phyloP scores from a whole-genome alignment of 23 tunicate species.

The Aplidium turbinatum region DNA sequence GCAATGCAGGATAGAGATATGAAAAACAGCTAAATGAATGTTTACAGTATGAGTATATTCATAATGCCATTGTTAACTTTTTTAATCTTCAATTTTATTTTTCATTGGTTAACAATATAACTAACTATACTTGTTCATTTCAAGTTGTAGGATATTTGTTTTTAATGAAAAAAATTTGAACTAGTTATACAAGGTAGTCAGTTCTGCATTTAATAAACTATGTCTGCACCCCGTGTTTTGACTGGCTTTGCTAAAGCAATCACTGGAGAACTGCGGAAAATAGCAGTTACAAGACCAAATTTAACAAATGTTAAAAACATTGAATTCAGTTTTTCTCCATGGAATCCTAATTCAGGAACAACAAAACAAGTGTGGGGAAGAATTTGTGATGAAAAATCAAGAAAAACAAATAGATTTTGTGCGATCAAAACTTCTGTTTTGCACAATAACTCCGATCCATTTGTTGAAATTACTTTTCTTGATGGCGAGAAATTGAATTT shows the following conservation, averaged over 20 bases:
- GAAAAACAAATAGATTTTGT: slow-evolving; percentile 30
- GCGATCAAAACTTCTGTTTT: not conserved
- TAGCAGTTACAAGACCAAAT: slow-evolving; percentile 17
- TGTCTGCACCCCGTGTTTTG: too few species aligned
- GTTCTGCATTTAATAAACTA: too few species aligned
- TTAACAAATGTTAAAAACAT: slow-evolving; percentile 1
- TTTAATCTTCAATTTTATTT: too few species aligned
- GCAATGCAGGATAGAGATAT: too few species aligned
- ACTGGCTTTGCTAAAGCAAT: slow-evolving; percentile 14
- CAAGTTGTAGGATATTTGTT: too few species aligned
- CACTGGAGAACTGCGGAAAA: slow-evolving; percentile 11
- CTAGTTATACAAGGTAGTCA: too few species aligned
- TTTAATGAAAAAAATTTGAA: too few species aligned
- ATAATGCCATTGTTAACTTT: too few species aligned
- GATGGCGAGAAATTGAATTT: slow-evolving; percentile 22
- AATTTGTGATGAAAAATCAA: slow-evolving; percentile 14
- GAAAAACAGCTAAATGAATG: too few species aligned
- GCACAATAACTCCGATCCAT: slow-evolving; percentile 7
- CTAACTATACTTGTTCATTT: too few species aligned
- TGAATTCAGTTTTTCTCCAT: slow-evolving; percentile 9
- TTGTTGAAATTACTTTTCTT: slow-evolving; percentile 13
- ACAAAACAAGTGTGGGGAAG: slow-evolving; percentile 17
- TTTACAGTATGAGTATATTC: too few species aligned
- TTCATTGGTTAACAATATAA: too few species aligned
- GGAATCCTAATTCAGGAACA: slow-evolving; percentile 21